phyloP scores from a whole-genome alignment of 2,888 invertebrate genomes.

The Diaprepes abbreviatus region DNA sequence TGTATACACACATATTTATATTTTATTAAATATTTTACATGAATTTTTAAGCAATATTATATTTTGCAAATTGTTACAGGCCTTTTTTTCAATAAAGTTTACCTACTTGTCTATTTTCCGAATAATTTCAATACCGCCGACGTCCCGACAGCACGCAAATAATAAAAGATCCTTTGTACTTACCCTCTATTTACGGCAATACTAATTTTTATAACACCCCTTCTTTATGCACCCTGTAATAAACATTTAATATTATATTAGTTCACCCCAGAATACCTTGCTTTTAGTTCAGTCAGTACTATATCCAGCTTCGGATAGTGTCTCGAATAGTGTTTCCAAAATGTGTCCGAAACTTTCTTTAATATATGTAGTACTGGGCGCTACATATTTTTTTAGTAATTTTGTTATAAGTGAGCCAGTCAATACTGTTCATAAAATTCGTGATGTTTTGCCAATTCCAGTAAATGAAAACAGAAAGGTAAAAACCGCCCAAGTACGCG shows the following conservation, averaged over 20 bases:
- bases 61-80: too few relatives aligned
- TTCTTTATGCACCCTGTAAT: not conserved
- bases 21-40: too few relatives aligned
- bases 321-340: not conserved
- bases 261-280: not conserved
- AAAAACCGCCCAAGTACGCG: too few relatives aligned
- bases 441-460: constrained; percentile 14
- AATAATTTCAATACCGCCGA: too few relatives aligned
- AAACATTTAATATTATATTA: constrained; percentile 3
- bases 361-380: not conserved
- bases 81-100: too few relatives aligned
- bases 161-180: not conserved
- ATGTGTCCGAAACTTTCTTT: not conserved
- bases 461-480: constrained; percentile 21
- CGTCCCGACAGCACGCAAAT: too few relatives aligned
- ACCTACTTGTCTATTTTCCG: too few relatives aligned
- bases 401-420: constrained; percentile 6
- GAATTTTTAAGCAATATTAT: too few relatives aligned
- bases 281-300: not conserved
- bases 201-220: constrained; percentile 13
- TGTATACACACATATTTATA: too few relatives aligned
- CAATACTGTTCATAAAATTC: constrained; percentile 10
- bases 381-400: not conserved
- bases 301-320: not conserved
- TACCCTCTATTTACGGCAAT: constrained; percentile 1